Conservation (phyloP, 1,140 invertebrate species). For the Scylla paramamosain region DNA sequence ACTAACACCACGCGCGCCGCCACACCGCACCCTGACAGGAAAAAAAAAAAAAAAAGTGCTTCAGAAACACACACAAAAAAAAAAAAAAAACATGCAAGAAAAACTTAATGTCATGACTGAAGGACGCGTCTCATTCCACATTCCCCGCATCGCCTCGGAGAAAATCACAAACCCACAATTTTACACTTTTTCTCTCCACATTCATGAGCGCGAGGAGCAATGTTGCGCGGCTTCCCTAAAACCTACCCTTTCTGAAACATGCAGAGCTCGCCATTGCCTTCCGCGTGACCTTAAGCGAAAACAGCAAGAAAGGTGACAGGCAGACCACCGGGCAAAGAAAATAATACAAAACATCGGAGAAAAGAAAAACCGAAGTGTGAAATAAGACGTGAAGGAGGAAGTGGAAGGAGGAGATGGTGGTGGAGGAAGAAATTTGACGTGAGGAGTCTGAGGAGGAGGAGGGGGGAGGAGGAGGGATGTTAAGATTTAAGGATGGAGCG, state of each 20-base stretch:
- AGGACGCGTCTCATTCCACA: not conserved
- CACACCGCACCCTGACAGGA: too few relatives aligned
- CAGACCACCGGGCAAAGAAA: not conserved
- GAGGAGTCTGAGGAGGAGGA: not conserved
- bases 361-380: not conserved
- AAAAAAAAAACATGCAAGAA: not conserved
- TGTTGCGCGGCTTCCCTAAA: not conserved
- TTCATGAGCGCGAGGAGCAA: not conserved
- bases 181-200: not conserved
- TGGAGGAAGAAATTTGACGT: not conserved
- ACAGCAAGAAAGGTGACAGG: not conserved
- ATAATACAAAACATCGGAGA: not conserved
- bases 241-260: not conserved
- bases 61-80: too few relatives aligned
- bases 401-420: not conserved
- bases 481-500: not conserved
- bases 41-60: too few relatives aligned
- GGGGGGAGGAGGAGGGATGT: not conserved
- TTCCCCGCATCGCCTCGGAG: not conserved
- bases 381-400: not conserved
- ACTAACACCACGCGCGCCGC: too few relatives aligned
- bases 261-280: not conserved
- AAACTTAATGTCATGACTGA: not conserved
- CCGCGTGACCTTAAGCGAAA: not conserved
- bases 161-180: slow-evolving; percentile 5